phyloP scores from a whole-genome alignment of 2,888 invertebrate species.

The Bruchidius siliquastri region DNA sequence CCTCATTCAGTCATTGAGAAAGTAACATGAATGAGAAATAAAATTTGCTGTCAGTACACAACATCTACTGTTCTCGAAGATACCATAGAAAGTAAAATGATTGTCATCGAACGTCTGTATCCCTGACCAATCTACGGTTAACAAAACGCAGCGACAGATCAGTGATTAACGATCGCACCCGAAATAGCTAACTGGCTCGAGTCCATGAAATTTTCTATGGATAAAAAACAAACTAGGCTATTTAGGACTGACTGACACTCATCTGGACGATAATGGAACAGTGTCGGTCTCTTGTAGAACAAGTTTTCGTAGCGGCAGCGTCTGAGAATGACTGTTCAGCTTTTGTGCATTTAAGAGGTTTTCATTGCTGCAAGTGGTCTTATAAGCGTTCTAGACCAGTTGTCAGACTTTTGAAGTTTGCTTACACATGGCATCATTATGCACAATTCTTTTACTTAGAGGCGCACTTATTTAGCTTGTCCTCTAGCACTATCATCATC shows the following conservation, averaged over 20 bases:
- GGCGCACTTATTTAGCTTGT: no score
- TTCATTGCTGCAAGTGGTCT: no score
- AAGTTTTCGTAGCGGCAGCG: not conserved
- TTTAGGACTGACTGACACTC: not conserved
- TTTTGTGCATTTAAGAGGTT: no score
- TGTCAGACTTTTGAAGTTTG: no score
- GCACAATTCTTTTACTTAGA: no score
- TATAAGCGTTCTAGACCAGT: no score
- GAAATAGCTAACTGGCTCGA: not conserved
- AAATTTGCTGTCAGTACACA: not conserved
- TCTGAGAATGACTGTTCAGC: not conserved
- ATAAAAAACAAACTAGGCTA: not conserved
- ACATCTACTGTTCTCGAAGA: not conserved
- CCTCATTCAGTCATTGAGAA: not conserved
- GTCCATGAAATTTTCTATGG: not conserved
- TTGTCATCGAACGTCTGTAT: not conserved
- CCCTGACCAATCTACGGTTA: not conserved
- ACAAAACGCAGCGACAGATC: not conserved
- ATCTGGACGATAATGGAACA: not conserved
- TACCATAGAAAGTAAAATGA: not conserved
- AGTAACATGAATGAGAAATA: not conserved
- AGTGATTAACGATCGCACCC: not conserved
- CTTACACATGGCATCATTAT: no score
- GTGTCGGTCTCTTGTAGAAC: not conserved
- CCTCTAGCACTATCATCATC: no score